A percentile compares a stretch with the other conserved stretches of the same genome.
phyloP scores from a whole-genome alignment of 1,140 invertebrate species.

The Diplogasteroides magnus region DNA sequence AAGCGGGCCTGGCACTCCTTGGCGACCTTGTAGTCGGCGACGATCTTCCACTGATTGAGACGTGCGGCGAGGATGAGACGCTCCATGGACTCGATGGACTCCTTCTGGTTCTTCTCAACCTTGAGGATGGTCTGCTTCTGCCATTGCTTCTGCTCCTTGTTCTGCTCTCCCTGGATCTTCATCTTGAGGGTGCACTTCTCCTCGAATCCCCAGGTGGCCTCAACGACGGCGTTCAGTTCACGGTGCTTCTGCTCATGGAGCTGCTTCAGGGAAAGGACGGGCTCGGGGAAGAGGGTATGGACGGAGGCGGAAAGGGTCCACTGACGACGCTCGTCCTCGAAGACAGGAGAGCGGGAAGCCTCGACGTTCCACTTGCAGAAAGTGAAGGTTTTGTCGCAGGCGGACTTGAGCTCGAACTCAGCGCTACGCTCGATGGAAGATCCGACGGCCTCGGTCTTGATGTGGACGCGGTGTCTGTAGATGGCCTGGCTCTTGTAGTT shows the following conservation, averaged over 20 bases:
- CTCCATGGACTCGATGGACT: slow-evolving; percentile 5
- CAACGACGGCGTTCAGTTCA: slow-evolving; percentile 9
- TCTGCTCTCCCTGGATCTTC: slow-evolving; percentile 27
- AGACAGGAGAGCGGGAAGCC: background rate
- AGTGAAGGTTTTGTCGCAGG: slow-evolving; percentile 4
- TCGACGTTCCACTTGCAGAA: slow-evolving; percentile 10
- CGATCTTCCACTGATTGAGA: slow-evolving; percentile 26
- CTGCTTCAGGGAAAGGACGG: slow-evolving; percentile 6
- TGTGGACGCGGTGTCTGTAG: too few species aligned
- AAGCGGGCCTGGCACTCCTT: too few species aligned
- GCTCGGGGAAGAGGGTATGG: slow-evolving; percentile 19
- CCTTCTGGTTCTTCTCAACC: too few species aligned
- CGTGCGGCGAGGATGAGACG: slow-evolving; percentile 6
- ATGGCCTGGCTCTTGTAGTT: too few species aligned
- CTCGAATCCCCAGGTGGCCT: slow-evolving; percentile 12
- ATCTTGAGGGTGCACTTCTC: slow-evolving; percentile 14
- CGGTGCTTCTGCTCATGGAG: slow-evolving; percentile 17
- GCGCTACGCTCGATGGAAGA: slow-evolving; percentile 12
- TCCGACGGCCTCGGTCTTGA: slow-evolving; percentile 20
- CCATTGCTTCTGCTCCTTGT: slow-evolving; percentile 12
- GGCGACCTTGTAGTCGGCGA: too few species aligned
- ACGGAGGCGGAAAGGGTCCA: slow-evolving; percentile 1
- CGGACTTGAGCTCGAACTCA: slow-evolving; percentile 8
- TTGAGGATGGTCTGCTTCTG: too few species aligned
- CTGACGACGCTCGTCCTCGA: slow-evolving; percentile 10